Percentiles rank a stretch among this genome's conserved stretches.
Evolutionary conservation across 2,888 invertebrate species (phyloP).

Genomic region (Proisotoma minuta): DNA sequence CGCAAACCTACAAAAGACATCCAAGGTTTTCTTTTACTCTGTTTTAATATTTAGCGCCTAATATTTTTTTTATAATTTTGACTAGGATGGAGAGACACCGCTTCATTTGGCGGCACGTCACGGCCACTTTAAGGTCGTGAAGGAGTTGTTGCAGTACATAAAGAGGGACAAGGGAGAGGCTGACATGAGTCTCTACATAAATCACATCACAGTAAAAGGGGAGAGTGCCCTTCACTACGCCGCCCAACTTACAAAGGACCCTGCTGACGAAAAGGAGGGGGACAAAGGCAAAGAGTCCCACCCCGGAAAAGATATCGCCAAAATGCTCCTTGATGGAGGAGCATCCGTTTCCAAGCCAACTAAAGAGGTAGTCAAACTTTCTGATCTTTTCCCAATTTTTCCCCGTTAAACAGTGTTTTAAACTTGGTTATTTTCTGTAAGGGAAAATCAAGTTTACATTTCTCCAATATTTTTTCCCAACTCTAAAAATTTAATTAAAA

Average conservation of each 20-base stretch:
- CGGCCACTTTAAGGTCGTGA: conserved; percentile 62
- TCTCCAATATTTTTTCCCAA: too few relatives aligned
- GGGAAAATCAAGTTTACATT: too few relatives aligned
- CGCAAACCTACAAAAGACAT: conserved; percentile 85
- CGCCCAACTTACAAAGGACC: conserved; percentile 64
- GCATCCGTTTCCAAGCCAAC: conserved; percentile 18
- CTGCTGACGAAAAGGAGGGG: background rate
- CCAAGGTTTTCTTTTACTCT: conserved; percentile 62
- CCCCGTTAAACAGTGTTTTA: too few relatives aligned
- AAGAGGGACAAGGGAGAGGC: conserved; percentile 70
- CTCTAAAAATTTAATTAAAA: background rate
- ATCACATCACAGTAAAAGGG: conserved; percentile 82
- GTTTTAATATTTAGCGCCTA: background rate
- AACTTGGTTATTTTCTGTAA: too few relatives aligned
- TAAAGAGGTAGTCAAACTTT: conserved; percentile 21
- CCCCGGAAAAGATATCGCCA: conserved; percentile 75
- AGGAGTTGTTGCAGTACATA: conserved; percentile 77
- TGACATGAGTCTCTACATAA: conserved; percentile 77
- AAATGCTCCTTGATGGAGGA: conserved; percentile 80
- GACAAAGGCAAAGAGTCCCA: conserved; percentile 55
- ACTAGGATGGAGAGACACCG: conserved; percentile 87
- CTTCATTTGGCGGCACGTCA: conserved; percentile 84
- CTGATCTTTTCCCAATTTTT: too few relatives aligned
- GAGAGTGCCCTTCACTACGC: conserved; percentile 93
- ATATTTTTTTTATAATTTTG: background rate